Evolutionary conservation across 1,140 invertebrate species (phyloP).

Genomic region (Listronotus bonariensis): DNA sequence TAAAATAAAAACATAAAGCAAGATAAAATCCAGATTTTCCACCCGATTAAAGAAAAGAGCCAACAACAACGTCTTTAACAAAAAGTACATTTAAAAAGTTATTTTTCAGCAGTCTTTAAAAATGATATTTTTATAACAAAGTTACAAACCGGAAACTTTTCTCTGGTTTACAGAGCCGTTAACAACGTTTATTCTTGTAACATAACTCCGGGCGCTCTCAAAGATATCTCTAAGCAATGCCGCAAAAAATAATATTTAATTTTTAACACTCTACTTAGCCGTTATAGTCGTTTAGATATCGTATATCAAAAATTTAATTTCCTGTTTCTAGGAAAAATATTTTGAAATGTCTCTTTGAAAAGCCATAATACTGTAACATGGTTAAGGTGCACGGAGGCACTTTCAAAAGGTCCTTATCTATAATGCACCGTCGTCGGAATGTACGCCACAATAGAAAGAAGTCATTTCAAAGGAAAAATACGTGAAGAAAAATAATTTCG

Average conservation of each 20-base stretch:
- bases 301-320: conserved; percentile 41
- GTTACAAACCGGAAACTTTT: too few relatives aligned
- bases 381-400: conserved; percentile 27
- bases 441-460: conserved; percentile 9
- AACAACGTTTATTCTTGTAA: too few relatives aligned
- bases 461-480: conserved; percentile 14
- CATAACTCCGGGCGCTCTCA: too few relatives aligned
- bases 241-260: conserved; percentile 32
- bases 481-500: too few relatives aligned
- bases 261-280: conserved; percentile 36
- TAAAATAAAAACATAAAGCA: too few relatives aligned
- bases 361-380: conserved; percentile 32
- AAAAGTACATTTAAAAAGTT: too few relatives aligned
- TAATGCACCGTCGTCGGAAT: conserved; percentile 32
- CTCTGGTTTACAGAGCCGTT: too few relatives aligned
- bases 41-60: too few relatives aligned
- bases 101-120: too few relatives aligned
- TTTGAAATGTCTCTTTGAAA: conserved; percentile 37
- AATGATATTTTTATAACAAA: too few relatives aligned
- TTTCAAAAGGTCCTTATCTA: conserved; percentile 22
- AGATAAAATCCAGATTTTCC: too few relatives aligned
- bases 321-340: conserved; percentile 36
- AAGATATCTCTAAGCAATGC: background rate
- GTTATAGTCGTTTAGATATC: conserved; percentile 40
- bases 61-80: too few relatives aligned